Base-by-base conservation (phyloP, 2,888 invertebrate species). In the Leptinotarsa tumamoca region DNA sequence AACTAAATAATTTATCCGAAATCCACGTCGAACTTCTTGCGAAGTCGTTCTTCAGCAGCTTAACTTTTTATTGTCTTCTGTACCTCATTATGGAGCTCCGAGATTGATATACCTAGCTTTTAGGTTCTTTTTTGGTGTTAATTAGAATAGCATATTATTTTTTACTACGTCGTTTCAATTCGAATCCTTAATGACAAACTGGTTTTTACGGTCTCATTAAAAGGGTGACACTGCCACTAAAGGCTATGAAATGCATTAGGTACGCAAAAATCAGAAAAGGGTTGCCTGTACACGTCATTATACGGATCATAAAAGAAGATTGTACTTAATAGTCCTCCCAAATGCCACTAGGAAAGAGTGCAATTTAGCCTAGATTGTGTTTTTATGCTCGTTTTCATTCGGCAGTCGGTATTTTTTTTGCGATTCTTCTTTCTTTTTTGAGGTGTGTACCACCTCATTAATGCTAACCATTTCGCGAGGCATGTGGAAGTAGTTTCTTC, bases 31-130 rank as follows among this genome's bases (percentile, higher is more conserved):
- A 84, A 84, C 78, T 82, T 81, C 82, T 82, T 82, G 80, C 77
- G 79, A 82, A 82, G 82, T 83, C 83, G 82, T 84, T 84, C 82
- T 83, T 83, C 82, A 83, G 80, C 81, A 80, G 77, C 80, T 78
- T 77, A 81, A 81, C 79, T 82, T 80, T 81, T 82, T 82, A 80
- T 74, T 74, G 80, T 74, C 78, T 77, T 79, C 79, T 77, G 79
- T 79, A 79, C 79, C 77, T 77, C 77, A 79, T 77, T 75, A 77
- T 77, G 76, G 72, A 77, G 77, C 77, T 79, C 74, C 72, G 79
- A 77, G 72, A 79, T 79, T 79, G 79, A 79, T 79, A 79, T 77
- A 76, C 79, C 79, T 73, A 77, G 77, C 69, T 77, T 15, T 76
- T 72, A 73, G 72, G 74, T 72, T 74, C 72, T 78, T 79, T 79